Base-by-base conservation (phyloP, 2,888 invertebrate species). In the Hydriomena furcata region DNA sequence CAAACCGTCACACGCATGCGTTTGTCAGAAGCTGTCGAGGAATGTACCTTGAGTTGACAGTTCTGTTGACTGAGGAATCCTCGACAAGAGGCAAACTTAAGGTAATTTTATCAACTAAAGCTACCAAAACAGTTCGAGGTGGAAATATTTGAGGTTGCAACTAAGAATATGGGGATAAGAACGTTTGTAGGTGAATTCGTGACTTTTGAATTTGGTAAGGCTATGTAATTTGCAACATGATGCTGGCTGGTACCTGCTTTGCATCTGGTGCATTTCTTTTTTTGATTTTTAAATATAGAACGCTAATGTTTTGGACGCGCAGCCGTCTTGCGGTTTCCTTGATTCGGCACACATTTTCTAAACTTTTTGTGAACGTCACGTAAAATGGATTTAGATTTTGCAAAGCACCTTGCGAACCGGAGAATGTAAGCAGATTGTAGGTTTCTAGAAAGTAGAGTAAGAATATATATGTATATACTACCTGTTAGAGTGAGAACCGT, bases 251-350 rank as follows among this genome's bases (percentile, higher is more conserved):
- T 88, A 89, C 89, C 89, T 89, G 88, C 83, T 65, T 61, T 65
- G 74, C 88, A 89, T 88, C 83, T 88, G 89, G 82, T 85, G 82
- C 74, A 77, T 81, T 82, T 76, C 78, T 80, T 79, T 73, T 73
- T 60, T 53, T 42, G 28, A 66, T 75, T 73, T 71, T 80, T 81
- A 79, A 83, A 86, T 82, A 85, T 85, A 84, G 82, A 77, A 79
- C 60, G 54, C 58, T 67, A 58, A 68, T 68, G 65, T 66, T 66
- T 56, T 49, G 55, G 54, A 45, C 61, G 66, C 59, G 68, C 73
- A 75, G 68, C 73, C 71, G 68, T 59, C 65, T 63, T 64, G 49
- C 27, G 44, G 55, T 53, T 59, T 61, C 59, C 52, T 57, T 47
- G 47, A 46, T 59, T 56, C 51, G 66, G 68, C 65, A 62, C 60